Percentiles rank a stretch among this genome's conserved stretches.
Evolutionary conservation across 2,113 vertebrate species (phyloP).

Genomic region (Protomyctophum bolini): DNA sequence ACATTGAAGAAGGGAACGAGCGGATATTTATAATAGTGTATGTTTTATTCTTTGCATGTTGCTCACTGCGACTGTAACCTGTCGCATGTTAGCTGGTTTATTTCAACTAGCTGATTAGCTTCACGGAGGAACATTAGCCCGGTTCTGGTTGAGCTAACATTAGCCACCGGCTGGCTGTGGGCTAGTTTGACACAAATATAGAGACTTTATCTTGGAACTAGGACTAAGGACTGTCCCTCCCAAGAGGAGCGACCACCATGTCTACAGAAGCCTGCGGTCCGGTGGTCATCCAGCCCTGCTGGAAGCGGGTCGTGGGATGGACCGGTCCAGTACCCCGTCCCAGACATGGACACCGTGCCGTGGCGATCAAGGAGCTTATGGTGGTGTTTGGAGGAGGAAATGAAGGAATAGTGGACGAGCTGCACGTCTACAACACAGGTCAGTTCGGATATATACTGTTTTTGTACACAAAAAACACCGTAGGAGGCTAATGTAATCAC

Average conservation of each 20-base stretch:
- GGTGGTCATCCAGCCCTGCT: conserved; percentile 81
- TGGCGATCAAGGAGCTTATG: conserved; percentile 89
- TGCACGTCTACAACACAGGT: conserved; percentile 91
- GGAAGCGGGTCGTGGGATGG: conserved; percentile 88
- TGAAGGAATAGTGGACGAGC: conserved; percentile 88
- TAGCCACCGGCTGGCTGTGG: too few species aligned
- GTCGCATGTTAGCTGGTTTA: neutral
- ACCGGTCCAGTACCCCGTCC: conserved; percentile 87
- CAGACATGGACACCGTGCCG: conserved; percentile 87
- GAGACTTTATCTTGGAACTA: conserved; percentile 20
- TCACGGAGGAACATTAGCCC: neutral
- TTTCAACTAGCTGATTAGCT: conserved; percentile 33
- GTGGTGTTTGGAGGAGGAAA: conserved; percentile 90
- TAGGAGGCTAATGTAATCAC: too few species aligned
- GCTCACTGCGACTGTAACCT: neutral
- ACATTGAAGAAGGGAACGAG: too few species aligned
- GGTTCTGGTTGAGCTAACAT: neutral
- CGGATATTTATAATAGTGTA: too few species aligned
- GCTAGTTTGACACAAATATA: neutral
- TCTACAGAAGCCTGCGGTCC: conserved; percentile 37
- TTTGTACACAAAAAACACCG: too few species aligned
- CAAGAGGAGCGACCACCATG: conserved; percentile 43
- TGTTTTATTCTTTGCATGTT: too few species aligned
- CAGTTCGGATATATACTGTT: conserved; percentile 16
- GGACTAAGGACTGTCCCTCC: conserved; percentile 25